phyloP scores from a whole-genome alignment of 2,113 vertebrate species.

The Cyrtonyx montezumae region DNA sequence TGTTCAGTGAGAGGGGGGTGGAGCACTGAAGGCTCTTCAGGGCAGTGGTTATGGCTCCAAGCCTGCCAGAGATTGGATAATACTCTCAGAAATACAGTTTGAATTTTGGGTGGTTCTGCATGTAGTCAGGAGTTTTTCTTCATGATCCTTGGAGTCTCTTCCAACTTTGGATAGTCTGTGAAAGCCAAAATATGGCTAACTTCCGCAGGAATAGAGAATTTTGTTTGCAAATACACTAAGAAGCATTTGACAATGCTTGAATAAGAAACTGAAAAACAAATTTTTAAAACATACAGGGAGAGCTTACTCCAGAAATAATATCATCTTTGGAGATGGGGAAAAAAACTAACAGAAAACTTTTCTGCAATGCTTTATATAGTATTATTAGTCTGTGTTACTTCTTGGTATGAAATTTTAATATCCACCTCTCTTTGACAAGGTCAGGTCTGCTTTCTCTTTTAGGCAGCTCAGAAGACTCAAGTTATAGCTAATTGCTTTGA shows the following conservation, averaged over 20 bases:
- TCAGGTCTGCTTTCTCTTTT: slow-evolving; percentile 56
- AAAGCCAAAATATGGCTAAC: not conserved
- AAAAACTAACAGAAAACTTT: not conserved
- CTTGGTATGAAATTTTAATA: slow-evolving; percentile 41
- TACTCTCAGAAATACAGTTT: not conserved
- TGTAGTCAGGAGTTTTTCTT: not conserved
- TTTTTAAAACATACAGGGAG: not conserved
- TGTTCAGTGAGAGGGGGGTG: not conserved
- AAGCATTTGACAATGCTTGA: not conserved
- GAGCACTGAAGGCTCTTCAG: not conserved
- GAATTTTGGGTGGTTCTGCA: not conserved
- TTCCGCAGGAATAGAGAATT: not conserved
- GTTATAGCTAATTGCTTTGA: slow-evolving; percentile 73
- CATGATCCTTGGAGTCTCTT: not conserved
- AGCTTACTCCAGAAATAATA: not conserved
- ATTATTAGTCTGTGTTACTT: slow-evolving; percentile 10
- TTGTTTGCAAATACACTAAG: not conserved
- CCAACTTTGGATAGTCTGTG: not conserved
- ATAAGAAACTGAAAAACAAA: not conserved
- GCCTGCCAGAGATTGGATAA: not conserved
- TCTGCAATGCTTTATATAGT: not conserved
- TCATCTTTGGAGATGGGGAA: not conserved
- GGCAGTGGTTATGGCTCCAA: not conserved
- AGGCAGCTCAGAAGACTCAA: slow-evolving; percentile 51
- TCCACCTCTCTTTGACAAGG: slow-evolving; percentile 14